Conservation (phyloP, 2,113 vertebrate genomes). For the Mugil cephalus region DNA sequence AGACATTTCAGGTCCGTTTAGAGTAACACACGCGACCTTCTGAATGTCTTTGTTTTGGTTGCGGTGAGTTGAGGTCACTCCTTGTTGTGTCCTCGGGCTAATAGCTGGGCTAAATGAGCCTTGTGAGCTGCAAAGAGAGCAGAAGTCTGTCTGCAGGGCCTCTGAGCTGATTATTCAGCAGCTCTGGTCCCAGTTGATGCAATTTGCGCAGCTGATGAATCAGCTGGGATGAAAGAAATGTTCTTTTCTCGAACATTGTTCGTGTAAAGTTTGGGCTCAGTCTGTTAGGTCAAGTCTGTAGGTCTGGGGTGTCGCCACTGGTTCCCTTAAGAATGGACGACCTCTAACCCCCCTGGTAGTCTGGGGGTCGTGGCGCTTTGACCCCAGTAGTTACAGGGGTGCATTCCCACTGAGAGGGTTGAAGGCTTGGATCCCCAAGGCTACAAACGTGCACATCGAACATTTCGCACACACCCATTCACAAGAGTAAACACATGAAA, state of each 20-base stretch:
- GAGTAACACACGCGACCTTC: slow-evolving; percentile 45
- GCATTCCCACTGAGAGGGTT: slow-evolving; percentile 67
- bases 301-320: slow-evolving; percentile 71
- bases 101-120: slow-evolving; percentile 51
- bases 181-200: neutral
- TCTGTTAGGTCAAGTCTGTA: slow-evolving; percentile 59
- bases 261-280: slow-evolving; percentile 31
- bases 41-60: slow-evolving; percentile 68
- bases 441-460: slow-evolving; percentile 44
- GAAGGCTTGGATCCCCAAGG: slow-evolving; percentile 44
- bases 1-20: slow-evolving; percentile 56
- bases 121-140: slow-evolving; percentile 29
- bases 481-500: slow-evolving; percentile 28
- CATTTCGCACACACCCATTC: slow-evolving; percentile 19
- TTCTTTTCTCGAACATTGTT: neutral
- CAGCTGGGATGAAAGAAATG: slow-evolving; percentile 27
- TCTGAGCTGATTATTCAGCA: slow-evolving; percentile 41
- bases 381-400: slow-evolving; percentile 72
- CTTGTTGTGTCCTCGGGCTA: slow-evolving; percentile 50
- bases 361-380: slow-evolving; percentile 63
- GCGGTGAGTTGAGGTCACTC: slow-evolving; percentile 55
- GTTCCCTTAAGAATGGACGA: slow-evolving; percentile 60
- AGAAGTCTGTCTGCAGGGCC: slow-evolving; percentile 25
- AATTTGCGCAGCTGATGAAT: slow-evolving; percentile 36
- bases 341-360: slow-evolving; percentile 69